A percentile compares a stretch with the other conserved stretches of the same genome.
Evolutionary conservation across 2,113 vertebrate genomes (phyloP).

Genomic region (Setophaga coronata): DNA sequence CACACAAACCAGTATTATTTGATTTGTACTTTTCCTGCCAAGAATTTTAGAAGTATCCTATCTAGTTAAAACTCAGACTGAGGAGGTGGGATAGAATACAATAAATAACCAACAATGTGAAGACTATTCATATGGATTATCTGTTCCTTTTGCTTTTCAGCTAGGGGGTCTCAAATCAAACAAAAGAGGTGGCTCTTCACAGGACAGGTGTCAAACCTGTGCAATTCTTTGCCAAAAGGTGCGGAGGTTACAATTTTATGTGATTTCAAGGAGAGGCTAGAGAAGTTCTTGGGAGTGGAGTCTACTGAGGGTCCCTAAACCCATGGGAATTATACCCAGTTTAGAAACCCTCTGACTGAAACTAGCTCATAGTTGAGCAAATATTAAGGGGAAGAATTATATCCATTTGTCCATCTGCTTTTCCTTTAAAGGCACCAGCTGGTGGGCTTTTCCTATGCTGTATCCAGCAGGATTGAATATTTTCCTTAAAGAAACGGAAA

Average conservation of each 20-base stretch:
- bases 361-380: not conserved
- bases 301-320: not conserved
- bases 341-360: not conserved
- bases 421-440: not conserved
- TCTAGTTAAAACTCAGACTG: not conserved
- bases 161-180: not conserved
- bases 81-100: not conserved
- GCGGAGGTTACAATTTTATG: not conserved
- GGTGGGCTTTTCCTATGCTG: not conserved
- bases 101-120: not conserved
- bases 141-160: not conserved
- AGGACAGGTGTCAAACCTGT: not conserved
- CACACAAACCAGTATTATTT: not conserved
- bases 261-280: not conserved
- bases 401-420: not conserved
- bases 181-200: not conserved
- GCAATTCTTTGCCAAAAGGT: not conserved
- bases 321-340: not conserved
- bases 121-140: not conserved
- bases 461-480: not conserved
- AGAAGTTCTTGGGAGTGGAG: not conserved
- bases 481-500: not conserved
- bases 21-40: not conserved
- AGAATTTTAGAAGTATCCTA: not conserved
- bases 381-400: not conserved